Conservation (phyloP, 2,797 vertebrate genomes). For the Enteromius unitaeniatus region DNA sequence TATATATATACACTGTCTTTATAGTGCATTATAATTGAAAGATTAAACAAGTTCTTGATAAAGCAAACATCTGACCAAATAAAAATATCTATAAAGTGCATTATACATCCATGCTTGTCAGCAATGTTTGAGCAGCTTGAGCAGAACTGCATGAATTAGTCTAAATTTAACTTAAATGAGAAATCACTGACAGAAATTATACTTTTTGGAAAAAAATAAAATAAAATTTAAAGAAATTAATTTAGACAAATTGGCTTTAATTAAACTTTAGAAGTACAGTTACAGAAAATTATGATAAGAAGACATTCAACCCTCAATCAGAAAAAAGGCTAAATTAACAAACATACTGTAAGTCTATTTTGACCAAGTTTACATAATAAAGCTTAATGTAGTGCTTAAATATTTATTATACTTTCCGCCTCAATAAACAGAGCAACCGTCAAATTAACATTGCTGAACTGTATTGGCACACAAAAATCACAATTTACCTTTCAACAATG, state of each 20-base stretch:
- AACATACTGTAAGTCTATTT: neutral
- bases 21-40: constrained; percentile 1
- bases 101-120: neutral
- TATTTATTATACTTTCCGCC: neutral
- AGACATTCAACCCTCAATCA: neutral
- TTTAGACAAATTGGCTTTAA: neutral
- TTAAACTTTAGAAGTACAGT: neutral
- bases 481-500: neutral
- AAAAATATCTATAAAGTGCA: neutral
- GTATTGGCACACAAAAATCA: neutral
- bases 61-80: neutral
- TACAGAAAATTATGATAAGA: neutral
- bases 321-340: neutral
- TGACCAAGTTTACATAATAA: neutral
- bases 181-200: neutral
- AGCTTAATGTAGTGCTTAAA: neutral
- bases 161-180: neutral
- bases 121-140: constrained; percentile 11
- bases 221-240: neutral
- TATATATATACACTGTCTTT: neutral
- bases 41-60: neutral
- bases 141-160: constrained; percentile 6
- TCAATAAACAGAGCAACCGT: neutral
- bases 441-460: neutral
- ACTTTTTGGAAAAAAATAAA: neutral